Base-by-base conservation (phyloP, 2,888 invertebrate genomes). In the Agrotis segetum region DNA sequence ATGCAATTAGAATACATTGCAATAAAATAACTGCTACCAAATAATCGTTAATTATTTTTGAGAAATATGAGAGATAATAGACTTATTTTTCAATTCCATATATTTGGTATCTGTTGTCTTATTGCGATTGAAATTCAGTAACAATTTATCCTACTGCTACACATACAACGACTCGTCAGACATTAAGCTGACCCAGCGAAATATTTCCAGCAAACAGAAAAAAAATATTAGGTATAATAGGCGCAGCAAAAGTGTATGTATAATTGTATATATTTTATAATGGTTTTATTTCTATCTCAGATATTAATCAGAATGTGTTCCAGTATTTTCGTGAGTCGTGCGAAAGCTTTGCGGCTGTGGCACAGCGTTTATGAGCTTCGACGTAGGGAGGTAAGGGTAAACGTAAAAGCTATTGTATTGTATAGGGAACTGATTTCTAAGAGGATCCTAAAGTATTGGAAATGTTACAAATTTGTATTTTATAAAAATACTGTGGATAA, bases 381-480 rank as follows among this genome's bases (percentile, higher is more conserved):
- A 93, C 87, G 88, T 96, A 95, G 95, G 92, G 88, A 92, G 88
- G 90, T 95, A 95, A 96, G 95, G 94, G 94, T 95, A 94, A 91
- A 89, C 85, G 88, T 92, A 93, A 92, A 92, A 89, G 89, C 91
- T 94, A 94, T 91, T 92, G 87, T 90, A 91, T 86, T 88, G 90
- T 92, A 93, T 92, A 93, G 91, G 91, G 91, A 93, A 92, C 88
- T 91, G 92, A 93, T 93, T 93, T 93, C 93, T 93, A 94, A 92
- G 88, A 92, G 86, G 91, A 94, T 95, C 94, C 93, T 95, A 91
- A 94, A 94, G 93, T 95, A 95, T 95, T 94, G 93, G 90, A 94
- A 89, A 88, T 95, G 94, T 96, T 96, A 96, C 96, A 96, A 96
- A 96, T 95, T 96, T 95, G 96, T 96, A 96, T 95, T 95, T 92